Conservation (phyloP, 2,113 vertebrate genomes). For the Myiozetetes cayanensis region DNA sequence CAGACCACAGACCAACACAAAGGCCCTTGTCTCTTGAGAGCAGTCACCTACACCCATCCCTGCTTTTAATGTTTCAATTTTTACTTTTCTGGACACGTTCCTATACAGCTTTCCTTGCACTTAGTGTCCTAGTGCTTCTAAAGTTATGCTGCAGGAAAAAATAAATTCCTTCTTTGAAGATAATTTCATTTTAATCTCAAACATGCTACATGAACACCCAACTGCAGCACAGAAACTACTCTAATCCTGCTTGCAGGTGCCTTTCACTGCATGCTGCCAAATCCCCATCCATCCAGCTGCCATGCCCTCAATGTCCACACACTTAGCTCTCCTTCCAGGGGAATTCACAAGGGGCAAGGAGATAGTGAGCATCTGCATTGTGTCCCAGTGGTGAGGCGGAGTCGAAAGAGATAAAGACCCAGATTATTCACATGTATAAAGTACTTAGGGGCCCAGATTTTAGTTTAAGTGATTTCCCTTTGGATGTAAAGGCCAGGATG, state of each 20-base stretch:
- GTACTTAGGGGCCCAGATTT: slow-evolving; percentile 23
- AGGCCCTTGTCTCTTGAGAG: neutral
- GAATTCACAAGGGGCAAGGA: neutral
- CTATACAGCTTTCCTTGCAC: neutral
- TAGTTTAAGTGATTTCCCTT: slow-evolving; percentile 11
- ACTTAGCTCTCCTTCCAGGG: neutral
- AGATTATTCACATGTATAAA: neutral
- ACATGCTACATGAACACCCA: neutral
- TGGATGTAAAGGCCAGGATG: neutral
- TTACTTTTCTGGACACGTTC: neutral
- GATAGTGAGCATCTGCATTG: neutral
- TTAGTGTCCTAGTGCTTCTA: neutral
- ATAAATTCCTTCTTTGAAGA: neutral
- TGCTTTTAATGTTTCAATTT: neutral
- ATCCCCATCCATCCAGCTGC: neutral
- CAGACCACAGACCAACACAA: neutral
- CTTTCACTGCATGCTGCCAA: neutral
- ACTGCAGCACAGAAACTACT: neutral
- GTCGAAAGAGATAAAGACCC: slow-evolving; percentile 31
- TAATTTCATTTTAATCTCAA: neutral
- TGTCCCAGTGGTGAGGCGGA: neutral
- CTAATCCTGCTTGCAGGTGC: neutral
- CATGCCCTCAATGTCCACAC: neutral
- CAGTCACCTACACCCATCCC: neutral
- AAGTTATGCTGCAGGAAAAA: neutral